These are phyloP conservation scores for Monopterus albus DNA, from an alignment of 2,113 vertebrate species.

Conservation along the genomic window DNA sequence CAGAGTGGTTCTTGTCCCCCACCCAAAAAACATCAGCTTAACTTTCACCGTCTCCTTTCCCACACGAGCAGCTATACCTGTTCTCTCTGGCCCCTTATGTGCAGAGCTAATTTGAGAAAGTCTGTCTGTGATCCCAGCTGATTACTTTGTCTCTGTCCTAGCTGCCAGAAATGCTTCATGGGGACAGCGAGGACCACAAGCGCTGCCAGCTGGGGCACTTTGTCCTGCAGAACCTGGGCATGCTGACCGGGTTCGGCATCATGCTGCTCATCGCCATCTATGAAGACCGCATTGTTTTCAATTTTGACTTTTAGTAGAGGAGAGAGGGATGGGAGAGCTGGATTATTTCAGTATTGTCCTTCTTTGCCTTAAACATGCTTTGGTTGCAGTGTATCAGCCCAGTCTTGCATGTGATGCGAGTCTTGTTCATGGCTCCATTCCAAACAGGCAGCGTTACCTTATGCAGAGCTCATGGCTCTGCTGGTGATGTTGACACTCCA, in stretches of 20 bases:
- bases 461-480: slow-evolving; percentile 33
- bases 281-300: slow-evolving; percentile 93
- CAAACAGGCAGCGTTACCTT: slow-evolving; percentile 40
- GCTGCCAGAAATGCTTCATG: slow-evolving; percentile 98
- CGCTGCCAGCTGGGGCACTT: slow-evolving; percentile 94
- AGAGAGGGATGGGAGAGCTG: not conserved
- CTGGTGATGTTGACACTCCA: slow-evolving; percentile 42
- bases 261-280: slow-evolving; percentile 99
- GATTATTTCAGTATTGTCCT: slow-evolving; percentile 41
- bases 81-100: slow-evolving; percentile 3
- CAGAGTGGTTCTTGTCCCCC: not conserved
- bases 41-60: slow-evolving; percentile 14
- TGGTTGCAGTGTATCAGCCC: slow-evolving; percentile 38
- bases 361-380: slow-evolving; percentile 65
- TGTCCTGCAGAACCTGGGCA: slow-evolving; percentile 92
- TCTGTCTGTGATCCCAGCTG: slow-evolving; percentile 12
- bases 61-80: not conserved
- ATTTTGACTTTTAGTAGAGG: slow-evolving; percentile 89
- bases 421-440: slow-evolving; percentile 52
- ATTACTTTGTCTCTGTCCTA: slow-evolving; percentile 58
- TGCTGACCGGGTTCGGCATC: slow-evolving; percentile 93
- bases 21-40: slow-evolving; percentile 12
- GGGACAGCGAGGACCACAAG: slow-evolving; percentile 93
- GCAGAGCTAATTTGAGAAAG: slow-evolving; percentile 21
- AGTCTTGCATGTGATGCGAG: slow-evolving; percentile 69